Conservation (phyloP, 2,888 invertebrate species). For the Malthinus flaveolus region DNA sequence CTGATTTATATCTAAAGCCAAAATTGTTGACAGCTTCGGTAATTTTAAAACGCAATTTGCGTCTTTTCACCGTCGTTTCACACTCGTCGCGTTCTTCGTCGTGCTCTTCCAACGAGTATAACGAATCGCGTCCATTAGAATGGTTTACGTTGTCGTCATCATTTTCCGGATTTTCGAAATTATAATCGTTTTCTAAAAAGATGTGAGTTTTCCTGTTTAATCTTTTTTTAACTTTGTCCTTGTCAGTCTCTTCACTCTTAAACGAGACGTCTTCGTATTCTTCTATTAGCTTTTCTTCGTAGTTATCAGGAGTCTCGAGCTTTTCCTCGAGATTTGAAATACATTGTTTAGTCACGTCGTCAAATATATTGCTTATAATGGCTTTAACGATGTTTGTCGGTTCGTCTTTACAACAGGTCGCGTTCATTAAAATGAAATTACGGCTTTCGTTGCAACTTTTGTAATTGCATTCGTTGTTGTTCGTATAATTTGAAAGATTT, state of each 20-base stretch:
- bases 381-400: not conserved
- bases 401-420: not conserved
- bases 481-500: not conserved
- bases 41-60: constrained; percentile 5
- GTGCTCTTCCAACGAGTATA: constrained; percentile 38
- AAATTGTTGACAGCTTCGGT: constrained; percentile 6
- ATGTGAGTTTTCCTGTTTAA: constrained; percentile 16
- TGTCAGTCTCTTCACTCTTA: not conserved
- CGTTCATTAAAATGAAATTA: not conserved
- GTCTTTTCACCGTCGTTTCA: not conserved
- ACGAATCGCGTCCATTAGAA: constrained; percentile 23
- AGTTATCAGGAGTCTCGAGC: not conserved
- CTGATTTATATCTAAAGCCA: constrained; percentile 1
- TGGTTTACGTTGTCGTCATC: constrained; percentile 3
- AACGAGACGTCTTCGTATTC: not conserved
- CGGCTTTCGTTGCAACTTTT: not conserved
- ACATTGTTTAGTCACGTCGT: not conserved
- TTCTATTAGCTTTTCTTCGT: not conserved
- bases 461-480: too few relatives aligned
- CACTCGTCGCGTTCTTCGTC: constrained; percentile 31
- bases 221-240: constrained; percentile 3
- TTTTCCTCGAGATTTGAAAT: not conserved
- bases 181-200: constrained; percentile 10
- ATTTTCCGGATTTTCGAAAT: not conserved
- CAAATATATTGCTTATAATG: constrained; percentile 7